These are phyloP conservation scores for Harpalus rubripes DNA, from an alignment of 2,888 invertebrate species.

Conservation along the genomic window DNA sequence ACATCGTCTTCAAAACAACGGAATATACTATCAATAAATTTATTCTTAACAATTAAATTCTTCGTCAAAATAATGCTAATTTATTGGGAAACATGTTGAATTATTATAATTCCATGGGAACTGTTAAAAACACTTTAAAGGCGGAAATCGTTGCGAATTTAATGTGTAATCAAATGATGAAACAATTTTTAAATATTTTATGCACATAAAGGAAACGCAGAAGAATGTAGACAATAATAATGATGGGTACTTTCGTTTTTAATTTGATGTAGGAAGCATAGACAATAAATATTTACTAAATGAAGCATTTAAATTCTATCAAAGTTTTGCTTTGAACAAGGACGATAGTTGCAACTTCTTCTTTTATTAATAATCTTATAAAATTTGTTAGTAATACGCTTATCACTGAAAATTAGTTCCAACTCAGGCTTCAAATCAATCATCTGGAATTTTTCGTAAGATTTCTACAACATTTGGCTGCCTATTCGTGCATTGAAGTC, in stretches of 20 bases:
- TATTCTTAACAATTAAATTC: background rate
- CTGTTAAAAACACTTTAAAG: background rate
- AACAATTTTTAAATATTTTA: background rate
- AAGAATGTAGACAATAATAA: background rate
- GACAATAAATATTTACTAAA: background rate
- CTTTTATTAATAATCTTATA: too few relatives aligned
- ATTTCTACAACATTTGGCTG: too few relatives aligned
- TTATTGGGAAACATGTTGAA: background rate
- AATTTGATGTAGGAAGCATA: background rate
- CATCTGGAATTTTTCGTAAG: too few relatives aligned
- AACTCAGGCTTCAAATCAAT: too few relatives aligned
- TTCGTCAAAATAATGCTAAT: background rate
- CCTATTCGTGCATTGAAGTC: too few relatives aligned
- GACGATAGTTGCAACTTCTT: background rate
- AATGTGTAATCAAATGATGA: background rate
- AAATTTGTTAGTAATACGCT: too few relatives aligned
- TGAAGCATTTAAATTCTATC: background rate
- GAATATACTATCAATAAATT: background rate
- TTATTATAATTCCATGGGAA: background rate
- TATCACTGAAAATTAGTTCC: too few relatives aligned
- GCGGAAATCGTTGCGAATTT: background rate
- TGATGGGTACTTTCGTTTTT: background rate
- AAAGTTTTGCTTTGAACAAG: background rate
- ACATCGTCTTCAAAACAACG: background rate
- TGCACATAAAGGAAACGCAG: background rate